Base-by-base conservation (phyloP, 2,888 invertebrate genomes). In the Teleogryllus oceanicus region DNA sequence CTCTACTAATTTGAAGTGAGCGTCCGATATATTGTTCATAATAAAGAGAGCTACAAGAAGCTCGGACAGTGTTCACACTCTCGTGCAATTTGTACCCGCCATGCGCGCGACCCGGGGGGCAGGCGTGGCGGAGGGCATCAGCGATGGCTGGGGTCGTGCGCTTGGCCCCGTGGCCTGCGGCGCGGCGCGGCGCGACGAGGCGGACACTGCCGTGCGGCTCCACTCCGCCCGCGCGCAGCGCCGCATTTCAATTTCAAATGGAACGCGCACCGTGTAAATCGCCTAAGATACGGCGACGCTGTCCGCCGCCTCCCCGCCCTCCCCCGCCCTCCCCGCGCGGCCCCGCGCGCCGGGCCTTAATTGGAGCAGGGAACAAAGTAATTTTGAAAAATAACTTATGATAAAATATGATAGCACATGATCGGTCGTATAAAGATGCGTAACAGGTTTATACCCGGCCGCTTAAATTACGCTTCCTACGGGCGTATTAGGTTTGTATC, bases 321-420 rank as follows among this genome's bases (percentile, higher is more conserved):
- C 37, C 8, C 37, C 37, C 24, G 24, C 24, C 16, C 16, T 1
- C 16, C 62, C 62, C 16, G 5, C 62, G 8, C 37, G 8, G 8
- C 8, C 8, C 62, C 62, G 62, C 1, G 16, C 16, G 62, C 62
- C 62, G 16, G 5, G 16, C 62, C 62, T 62, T 62, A 62, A 62
- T 62, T 62, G 62, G 62, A 62, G n/a, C 62, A n/a, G n/a, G 62
- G 62, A n/a, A 62, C 62, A 62, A 62, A 62, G 62, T 62, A 62
- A 62, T 62, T 62, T 62, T 62, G 62, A 62, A 62, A 62, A 62
- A 62, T 62, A 62, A 62, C 62, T 62, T 62, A 62, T 62, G 13
- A 62, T 62, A 62, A 62, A 62, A 62, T 62, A 62, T 62, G 62
- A 62, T 62, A 62, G 62, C 62, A 62, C 62, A 62, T 12, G 62